Conservation (phyloP, 2,113 vertebrate genomes). For the Datnioides undecimradiatus region DNA sequence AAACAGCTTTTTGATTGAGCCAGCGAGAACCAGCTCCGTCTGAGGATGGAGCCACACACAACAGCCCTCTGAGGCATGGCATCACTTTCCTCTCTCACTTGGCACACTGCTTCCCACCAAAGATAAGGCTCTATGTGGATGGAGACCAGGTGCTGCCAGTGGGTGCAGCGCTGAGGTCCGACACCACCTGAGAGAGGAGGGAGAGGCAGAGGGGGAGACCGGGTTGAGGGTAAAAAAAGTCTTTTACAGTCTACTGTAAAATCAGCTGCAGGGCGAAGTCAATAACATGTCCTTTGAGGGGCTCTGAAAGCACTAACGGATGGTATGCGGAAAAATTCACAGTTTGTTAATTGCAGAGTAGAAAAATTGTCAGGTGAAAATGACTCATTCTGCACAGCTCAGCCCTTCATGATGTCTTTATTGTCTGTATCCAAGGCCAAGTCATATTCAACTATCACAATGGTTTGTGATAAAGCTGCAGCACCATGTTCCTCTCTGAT, state of each 20-base stretch:
- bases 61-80: conserved; percentile 45
- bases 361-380: background rate
- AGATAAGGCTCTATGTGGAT: conserved; percentile 34
- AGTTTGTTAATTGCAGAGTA: too few species aligned
- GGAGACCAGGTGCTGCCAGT: conserved; percentile 10
- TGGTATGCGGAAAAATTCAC: background rate
- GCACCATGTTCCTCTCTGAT: background rate
- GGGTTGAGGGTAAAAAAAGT: background rate
- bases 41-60: conserved; percentile 35
- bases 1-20: conserved; percentile 19
- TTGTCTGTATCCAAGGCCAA: conserved; percentile 10
- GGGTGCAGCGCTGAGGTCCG: conserved; percentile 21
- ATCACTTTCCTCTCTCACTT: conserved; percentile 4
- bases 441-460: background rate
- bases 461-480: background rate
- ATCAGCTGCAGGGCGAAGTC: background rate
- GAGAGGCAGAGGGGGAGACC: background rate
- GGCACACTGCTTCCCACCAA: conserved; percentile 6
- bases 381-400: conserved; percentile 3
- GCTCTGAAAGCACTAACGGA: background rate
- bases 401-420: background rate
- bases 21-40: conserved; percentile 9
- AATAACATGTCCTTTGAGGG: background rate
- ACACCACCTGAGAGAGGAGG: conserved; percentile 9
- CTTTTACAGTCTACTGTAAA: background rate